phyloP scores from a whole-genome alignment of 2,888 invertebrate genomes.

The Chaetogeoica ovagalla region DNA sequence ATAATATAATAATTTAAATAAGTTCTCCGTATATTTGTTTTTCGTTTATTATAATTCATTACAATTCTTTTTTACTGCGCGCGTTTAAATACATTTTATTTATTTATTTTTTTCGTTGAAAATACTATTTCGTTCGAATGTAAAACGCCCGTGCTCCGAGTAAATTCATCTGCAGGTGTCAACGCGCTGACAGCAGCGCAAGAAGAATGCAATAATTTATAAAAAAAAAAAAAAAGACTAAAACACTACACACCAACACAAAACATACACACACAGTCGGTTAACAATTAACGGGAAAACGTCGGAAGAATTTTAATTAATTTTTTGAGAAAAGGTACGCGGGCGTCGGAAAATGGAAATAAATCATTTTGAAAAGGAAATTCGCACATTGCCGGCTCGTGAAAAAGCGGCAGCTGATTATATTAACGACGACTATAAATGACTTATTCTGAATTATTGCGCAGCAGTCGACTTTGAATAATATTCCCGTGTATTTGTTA shows the following conservation, averaged over 20 bases:
- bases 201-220: slow-evolving; percentile 29
- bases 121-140: neutral
- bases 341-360: neutral
- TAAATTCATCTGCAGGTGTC: neutral
- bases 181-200: neutral
- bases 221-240: neutral
- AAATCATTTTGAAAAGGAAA: slow-evolving; percentile 32
- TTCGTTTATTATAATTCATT: too few species aligned
- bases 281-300: slow-evolving; percentile 34
- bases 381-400: neutral
- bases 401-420: neutral
- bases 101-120: too few species aligned
- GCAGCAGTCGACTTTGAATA: neutral
- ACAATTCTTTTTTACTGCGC: too few species aligned
- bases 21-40: too few species aligned
- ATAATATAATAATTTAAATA: too few species aligned
- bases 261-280: neutral
- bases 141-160: neutral
- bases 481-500: neutral
- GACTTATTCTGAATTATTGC: slow-evolving; percentile 17
- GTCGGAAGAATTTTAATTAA: slow-evolving; percentile 41
- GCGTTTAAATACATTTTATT: too few species aligned
- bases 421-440: slow-evolving; percentile 23
- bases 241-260: too few species aligned
- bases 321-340: slow-evolving; percentile 25